Base-by-base conservation (phyloP, 2,888 invertebrate genomes). In the Melipona beecheii region DNA sequence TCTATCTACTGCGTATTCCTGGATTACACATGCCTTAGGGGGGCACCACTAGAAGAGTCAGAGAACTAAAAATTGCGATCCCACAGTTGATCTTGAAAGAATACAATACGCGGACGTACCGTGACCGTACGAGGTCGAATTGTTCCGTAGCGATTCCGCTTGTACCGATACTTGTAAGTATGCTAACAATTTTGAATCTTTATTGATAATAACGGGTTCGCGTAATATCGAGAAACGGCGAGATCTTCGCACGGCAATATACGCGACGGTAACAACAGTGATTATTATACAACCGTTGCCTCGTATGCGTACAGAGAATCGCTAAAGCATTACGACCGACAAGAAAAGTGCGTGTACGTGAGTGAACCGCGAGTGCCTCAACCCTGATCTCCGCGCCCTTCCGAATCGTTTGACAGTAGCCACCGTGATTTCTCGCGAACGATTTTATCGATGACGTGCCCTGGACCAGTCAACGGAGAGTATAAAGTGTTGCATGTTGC, bases 41-140 rank as follows among this genome's bases (percentile, higher is more conserved):
- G 76, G 87, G 85, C 87, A 80, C 70, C 79, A 77, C 78, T 70
- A 60, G 54, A 73, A 52, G 50, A 52, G 56, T 27, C 65, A 27
- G 31, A 27, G 82, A 52, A 17, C 56, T 75, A 73, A 77, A 78
- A 86, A 82, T 78, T 27, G 17, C 36, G 69, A 66, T 65, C 64
- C 66, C 78, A 76, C 86, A 86, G 90, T 89, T 80, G 80, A 58
- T 83, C 88, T 86, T 66, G 80, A 82, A 86, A 74, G 81, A 80
- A 84, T 84, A 83, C 79, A 74, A 77, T 85, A 83, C 50, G 66
- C 80, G 89, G 88, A 83, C 36, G 84, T 89, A 72, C 58, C 49
- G 81, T 58, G 54, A 64, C 56, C 50, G 71, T 76, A 64, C 50
- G 68, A 80, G 69, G 77, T 65, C 70, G 81, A 79, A 62, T 69